Conservation (phyloP, 2,888 invertebrate genomes). For the Apodemia duryi region DNA sequence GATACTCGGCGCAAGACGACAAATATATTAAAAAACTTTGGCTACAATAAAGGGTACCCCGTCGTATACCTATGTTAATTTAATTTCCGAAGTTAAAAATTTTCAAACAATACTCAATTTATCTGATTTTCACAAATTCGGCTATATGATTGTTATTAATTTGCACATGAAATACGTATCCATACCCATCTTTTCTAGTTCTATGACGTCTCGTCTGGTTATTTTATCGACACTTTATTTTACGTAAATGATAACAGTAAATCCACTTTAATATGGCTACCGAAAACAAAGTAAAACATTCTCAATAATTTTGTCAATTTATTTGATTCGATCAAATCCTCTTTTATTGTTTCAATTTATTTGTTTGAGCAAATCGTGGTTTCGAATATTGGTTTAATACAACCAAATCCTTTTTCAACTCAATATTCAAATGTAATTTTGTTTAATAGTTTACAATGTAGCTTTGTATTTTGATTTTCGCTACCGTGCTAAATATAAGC, state of each 20-base stretch:
- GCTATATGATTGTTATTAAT: no score
- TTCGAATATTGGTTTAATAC: background rate
- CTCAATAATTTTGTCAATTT: no score
- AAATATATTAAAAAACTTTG: background rate
- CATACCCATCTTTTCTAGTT: no score
- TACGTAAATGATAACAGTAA: no score
- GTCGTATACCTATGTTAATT: constrained; percentile 14
- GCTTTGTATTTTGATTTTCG: background rate
- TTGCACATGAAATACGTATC: no score
- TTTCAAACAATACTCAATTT: constrained; percentile 21
- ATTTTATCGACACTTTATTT: no score
- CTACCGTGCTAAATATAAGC: background rate
- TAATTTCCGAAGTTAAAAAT: constrained; percentile 23
- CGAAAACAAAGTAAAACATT: no score
- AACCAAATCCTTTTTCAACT: constrained; percentile 1
- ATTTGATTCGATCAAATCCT: background rate
- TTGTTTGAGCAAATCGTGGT: background rate
- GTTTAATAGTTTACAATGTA: background rate
- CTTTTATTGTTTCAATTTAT: background rate
- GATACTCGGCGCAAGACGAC: background rate
- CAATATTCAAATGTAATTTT: constrained; percentile 4
- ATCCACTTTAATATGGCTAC: no score
- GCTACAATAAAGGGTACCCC: background rate
- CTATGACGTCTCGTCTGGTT: no score
- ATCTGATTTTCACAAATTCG: no score